A percentile compares a stretch with the other conserved stretches of the same genome.
phyloP scores from a whole-genome alignment of 2,797 vertebrate genomes.

The Muscicapa comitata region DNA sequence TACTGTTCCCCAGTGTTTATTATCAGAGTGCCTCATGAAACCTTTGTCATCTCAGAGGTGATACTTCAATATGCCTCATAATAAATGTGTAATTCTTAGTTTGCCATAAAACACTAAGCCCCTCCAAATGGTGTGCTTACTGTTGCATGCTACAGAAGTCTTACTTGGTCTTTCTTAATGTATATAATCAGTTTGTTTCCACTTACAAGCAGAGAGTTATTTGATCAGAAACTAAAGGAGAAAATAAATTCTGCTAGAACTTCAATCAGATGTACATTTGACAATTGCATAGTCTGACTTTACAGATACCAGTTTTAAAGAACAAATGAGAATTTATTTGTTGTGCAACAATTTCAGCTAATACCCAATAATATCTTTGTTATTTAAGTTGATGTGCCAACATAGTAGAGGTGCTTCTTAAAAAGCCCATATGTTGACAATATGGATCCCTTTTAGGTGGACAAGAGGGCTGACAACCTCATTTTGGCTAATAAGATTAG shows the following conservation, averaged over 20 bases:
- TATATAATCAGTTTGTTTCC: not conserved
- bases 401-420: not conserved
- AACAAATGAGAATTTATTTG: not conserved
- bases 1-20: not conserved
- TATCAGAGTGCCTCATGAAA: not conserved
- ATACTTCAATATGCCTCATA: not conserved
- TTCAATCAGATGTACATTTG: not conserved
- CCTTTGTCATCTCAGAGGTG: not conserved
- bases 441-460: not conserved
- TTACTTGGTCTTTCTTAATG: not conserved
- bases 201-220: not conserved
- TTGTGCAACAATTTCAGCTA: not conserved
- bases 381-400: not conserved
- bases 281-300: not conserved
- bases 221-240: not conserved
- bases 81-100: not conserved
- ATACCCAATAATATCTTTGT: not conserved
- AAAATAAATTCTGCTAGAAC: not conserved
- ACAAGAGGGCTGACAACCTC: not conserved
- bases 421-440: not conserved
- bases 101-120: not conserved
- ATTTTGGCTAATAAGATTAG: slow-evolving; percentile 29
- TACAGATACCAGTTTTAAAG: not conserved
- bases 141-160: not conserved
- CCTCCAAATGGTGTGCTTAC: not conserved